These are phyloP conservation scores for Kryphioiulus occultus DNA, from an alignment of 2,888 invertebrate species.

Conservation along the genomic window DNA sequence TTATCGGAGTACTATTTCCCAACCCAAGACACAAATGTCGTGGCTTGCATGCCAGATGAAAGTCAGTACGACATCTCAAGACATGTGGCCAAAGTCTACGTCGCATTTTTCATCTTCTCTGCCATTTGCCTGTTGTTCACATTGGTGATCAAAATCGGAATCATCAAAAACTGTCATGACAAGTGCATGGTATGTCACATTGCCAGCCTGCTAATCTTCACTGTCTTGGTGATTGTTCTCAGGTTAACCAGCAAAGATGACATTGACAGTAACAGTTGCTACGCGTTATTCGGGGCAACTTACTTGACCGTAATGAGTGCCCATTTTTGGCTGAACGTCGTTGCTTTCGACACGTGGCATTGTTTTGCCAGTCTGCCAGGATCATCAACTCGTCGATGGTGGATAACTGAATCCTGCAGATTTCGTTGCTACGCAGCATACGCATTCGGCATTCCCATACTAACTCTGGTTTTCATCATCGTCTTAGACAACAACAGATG, in stretches of 20 bases:
- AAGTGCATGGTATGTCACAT: neutral
- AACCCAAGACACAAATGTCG: neutral
- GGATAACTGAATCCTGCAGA: neutral
- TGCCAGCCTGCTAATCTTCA: neutral
- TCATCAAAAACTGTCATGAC: neutral
- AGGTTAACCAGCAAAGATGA: neutral
- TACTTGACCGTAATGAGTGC: conserved; percentile 88
- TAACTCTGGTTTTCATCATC: neutral
- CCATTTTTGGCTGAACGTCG: conserved; percentile 92
- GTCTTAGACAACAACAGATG: neutral
- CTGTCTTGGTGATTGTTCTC: neutral
- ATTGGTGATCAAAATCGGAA: neutral
- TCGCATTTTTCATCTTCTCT: neutral
- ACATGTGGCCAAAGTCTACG: neutral
- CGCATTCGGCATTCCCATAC: neutral
- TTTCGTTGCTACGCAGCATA: conserved; percentile 39
- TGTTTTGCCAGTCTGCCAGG: conserved; percentile 45
- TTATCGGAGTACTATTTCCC: neutral
- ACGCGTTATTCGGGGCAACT: conserved; percentile 68
- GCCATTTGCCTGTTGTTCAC: neutral
- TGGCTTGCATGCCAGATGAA: neutral
- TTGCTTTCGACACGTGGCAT: conserved; percentile 91
- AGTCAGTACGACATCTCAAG: neutral
- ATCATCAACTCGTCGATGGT: neutral
- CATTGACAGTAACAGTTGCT: no score